phyloP scores from a whole-genome alignment of 2,113 vertebrate genomes.

The Lamprotornis superbus region DNA sequence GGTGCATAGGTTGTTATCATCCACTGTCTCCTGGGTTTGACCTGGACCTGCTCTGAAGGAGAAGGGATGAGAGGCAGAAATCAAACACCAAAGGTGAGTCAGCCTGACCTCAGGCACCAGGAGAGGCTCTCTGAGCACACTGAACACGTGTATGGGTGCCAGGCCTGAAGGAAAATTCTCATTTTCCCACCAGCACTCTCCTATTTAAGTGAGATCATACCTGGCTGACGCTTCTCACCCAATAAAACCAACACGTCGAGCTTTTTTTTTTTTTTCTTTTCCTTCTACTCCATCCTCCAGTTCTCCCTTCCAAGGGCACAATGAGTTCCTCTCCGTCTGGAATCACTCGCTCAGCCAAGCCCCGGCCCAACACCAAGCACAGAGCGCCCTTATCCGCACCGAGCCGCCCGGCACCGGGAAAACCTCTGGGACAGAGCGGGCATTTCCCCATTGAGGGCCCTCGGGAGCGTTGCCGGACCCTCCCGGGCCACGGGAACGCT shows the following conservation, averaged over 20 bases:
- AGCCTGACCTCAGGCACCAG: not conserved
- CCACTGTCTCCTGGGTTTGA: rapidly evolving
- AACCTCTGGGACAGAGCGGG: rapidly evolving
- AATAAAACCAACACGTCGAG: not conserved
- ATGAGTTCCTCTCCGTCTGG: rapidly evolving
- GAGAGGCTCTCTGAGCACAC: not conserved
- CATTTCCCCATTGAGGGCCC: rapidly evolving
- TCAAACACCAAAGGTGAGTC: rapidly evolving
- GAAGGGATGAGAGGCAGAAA: not conserved
- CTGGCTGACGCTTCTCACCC: not conserved
- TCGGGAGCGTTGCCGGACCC: rapidly evolving
- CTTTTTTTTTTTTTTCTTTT: no score
- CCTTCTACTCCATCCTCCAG: not conserved
- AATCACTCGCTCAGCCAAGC: not conserved
- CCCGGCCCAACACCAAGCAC: not conserved
- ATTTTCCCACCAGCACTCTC: rapidly evolving
- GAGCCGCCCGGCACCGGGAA: not conserved
- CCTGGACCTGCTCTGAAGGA: not conserved
- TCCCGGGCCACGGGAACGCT: not conserved
- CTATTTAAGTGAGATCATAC: not conserved
- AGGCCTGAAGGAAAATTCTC: rapidly evolving
- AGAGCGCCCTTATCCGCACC: not conserved
- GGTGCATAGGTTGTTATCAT: not conserved
- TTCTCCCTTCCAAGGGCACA: not conserved
- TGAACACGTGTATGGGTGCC: rapidly evolving